Percentiles rank a stretch among this genome's conserved stretches.
phyloP scores from a whole-genome alignment of 2,797 vertebrate species.

The Ciconia nigra region DNA sequence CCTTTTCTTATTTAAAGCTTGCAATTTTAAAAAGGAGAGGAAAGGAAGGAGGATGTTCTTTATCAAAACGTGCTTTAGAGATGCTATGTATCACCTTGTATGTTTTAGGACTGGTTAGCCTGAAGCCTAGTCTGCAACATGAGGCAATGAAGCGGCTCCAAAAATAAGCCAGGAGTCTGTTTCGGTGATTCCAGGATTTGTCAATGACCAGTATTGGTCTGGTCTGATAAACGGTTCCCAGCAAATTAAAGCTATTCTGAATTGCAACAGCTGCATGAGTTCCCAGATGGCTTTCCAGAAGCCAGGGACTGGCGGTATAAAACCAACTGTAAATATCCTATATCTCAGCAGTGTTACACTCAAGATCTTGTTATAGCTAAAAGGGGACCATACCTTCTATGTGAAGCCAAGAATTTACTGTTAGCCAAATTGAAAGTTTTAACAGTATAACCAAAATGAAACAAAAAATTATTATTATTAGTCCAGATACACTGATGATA shows the following conservation, averaged over 20 bases:
- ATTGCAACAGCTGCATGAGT: not conserved
- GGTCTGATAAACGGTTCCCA: not conserved
- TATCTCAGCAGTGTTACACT: not conserved
- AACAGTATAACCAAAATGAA: not conserved
- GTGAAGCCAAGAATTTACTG: not conserved
- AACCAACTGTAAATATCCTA: not conserved
- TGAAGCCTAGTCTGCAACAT: not conserved
- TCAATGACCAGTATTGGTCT: not conserved
- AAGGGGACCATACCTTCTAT: not conserved
- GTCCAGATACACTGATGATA: not conserved
- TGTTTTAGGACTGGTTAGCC: not conserved
- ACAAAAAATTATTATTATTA: not conserved
- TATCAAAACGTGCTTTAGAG: not conserved
- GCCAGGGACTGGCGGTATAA: not conserved
- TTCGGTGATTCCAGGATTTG: not conserved
- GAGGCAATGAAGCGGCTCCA: not conserved
- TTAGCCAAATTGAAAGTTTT: not conserved
- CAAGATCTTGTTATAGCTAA: not conserved
- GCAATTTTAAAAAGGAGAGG: not conserved
- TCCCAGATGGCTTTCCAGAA: not conserved
- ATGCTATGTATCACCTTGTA: not conserved
- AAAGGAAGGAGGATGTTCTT: rapidly evolving
- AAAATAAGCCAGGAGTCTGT: not conserved
- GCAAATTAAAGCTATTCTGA: not conserved
- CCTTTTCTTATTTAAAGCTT: not conserved